Evolutionary conservation across 2,797 vertebrate species (phyloP), one percentile per base, ranked within the genome.

Genomic region (Hippocampus kuda): DNA sequence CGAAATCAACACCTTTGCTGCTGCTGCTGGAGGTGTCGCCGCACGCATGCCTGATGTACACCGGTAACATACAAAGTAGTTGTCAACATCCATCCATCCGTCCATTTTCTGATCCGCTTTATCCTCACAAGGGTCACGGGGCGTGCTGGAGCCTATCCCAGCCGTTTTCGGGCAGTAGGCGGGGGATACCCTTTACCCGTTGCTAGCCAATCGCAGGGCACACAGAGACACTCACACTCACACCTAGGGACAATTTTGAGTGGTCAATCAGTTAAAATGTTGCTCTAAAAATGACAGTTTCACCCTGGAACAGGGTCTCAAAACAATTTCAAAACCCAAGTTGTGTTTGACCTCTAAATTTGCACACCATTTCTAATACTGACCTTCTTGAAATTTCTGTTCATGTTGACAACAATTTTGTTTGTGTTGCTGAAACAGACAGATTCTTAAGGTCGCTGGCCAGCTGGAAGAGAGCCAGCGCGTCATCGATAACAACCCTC

Each of bases 1-100:
- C 1, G 97, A 99, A 83, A 96, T 98, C 77, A 99, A 99, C 87
- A 99, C 97, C 20, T 92, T 99, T 69, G 94, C 97, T 78, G 97
- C 95, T 72, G 93, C 95, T 86, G 96, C 96, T 0, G 95, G 92
- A 12, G 96, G 97, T 20, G 91, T 99, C 16, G 81, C 93, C 4
- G 94, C 94, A 66, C 90, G 83, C 54, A 94, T 83, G 0, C 88
- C 89, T 0, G 83, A 87, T 0, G 85, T 99, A 12, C 95, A 99
- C 49, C 81, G 93, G 97, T 99, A 73, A 86, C 86, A 4, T 38
- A 38, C 34, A 38, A 38, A 38, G 34, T 44, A 5, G 0, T 60
- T 10, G 5, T 42, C 12, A n/a, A 8, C 3, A 24, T 20, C 12
- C 59, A 4, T 24, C 8, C 4, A 38, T 38, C 27, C 54, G 3